Base-by-base conservation (phyloP, 2,113 vertebrate species). In the Daphoenositta chrysoptera region DNA sequence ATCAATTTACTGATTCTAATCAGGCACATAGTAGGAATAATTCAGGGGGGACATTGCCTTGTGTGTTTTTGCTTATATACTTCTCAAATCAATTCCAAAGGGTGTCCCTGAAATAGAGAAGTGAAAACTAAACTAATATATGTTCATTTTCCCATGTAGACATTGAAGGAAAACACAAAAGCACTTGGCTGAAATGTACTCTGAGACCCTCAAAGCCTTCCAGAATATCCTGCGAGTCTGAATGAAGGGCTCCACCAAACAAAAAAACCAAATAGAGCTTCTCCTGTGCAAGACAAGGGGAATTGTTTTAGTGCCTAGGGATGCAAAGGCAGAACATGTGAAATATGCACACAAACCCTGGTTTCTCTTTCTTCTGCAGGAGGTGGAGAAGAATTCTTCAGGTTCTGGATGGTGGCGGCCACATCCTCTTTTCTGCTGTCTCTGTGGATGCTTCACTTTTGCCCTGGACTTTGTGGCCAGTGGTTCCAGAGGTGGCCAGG, bases 121-220 rank as follows among this genome's bases (percentile, higher is more conserved):
- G 30, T 35, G 60, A 89, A 64, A 54, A 77, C 31, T 80, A 39
- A 89, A 68, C 58, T 66, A 56, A 66, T 33, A 23, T 42, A 35
- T 50, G 72, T 73, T 87, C 17, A 50, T 93, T 96, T 87, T 91
- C 51, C 61, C 17, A 40, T 2, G 6, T 20, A 45, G 44, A 51
- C 20, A 7, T 66, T 30, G 44, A 78, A 83, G 16, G 24, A 85
- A 94, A 95, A 77, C 78, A 80, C 50, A 90, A 78, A 83, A 87
- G 1, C 15, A 9, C 6, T 81, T 54, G 27, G 33, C 33, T 93
- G 47, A 70, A 89, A 77, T 6, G 2, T 79, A 44, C 79, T 86
- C 22, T 73, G 70, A 84, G 84, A 85, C 42, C 30, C 57, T 60
- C 80, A 79, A 61, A 92, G 33, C 39, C 83, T 70, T 94, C 77